These are phyloP conservation scores for Pardosa pseudoannulata DNA, from an alignment of 2,888 invertebrate genomes.

Conservation along the genomic window DNA sequence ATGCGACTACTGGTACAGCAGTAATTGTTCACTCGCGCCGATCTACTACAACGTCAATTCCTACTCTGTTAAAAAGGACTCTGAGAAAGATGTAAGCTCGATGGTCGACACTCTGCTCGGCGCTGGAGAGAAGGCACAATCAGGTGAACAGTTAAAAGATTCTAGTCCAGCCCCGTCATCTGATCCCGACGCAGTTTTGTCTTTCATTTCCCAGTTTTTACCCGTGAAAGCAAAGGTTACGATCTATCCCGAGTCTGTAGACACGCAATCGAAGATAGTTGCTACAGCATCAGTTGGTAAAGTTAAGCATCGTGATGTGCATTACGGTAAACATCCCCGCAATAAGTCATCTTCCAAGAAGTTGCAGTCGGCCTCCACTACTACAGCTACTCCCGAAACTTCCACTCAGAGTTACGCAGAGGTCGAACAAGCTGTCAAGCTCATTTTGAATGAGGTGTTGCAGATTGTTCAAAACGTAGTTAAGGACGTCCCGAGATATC, in stretches of 20 bases:
- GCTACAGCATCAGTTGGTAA: constrained; percentile 39
- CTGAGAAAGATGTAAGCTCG: not conserved
- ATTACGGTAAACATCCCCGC: too few species aligned
- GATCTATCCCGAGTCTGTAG: constrained; percentile 7
- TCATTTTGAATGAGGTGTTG: constrained; percentile 34
- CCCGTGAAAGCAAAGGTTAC: constrained; percentile 47
- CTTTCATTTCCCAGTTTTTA: constrained; percentile 19
- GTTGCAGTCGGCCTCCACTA: too few species aligned
- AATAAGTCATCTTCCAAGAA: too few species aligned
- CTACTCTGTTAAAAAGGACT: not conserved
- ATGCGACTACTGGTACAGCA: constrained; percentile 75
- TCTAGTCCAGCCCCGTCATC: too few species aligned
- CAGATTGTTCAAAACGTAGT: constrained; percentile 38
- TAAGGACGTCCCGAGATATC: not conserved
- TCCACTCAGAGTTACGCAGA: not conserved
- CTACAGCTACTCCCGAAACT: too few species aligned
- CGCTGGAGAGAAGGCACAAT: not conserved
- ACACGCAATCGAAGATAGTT: constrained; percentile 16
- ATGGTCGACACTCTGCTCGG: not conserved
- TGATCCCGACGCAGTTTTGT: not conserved
- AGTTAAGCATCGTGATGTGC: too few species aligned
- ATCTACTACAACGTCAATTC: constrained; percentile 80
- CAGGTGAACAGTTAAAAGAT: not conserved
- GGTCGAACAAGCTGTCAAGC: not conserved
- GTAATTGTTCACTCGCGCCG: constrained; percentile 83